Percentiles rank a stretch among this genome's conserved stretches.
Evolutionary conservation across 2,113 vertebrate genomes (phyloP).

Genomic region (Illadopsis cleaveri): DNA sequence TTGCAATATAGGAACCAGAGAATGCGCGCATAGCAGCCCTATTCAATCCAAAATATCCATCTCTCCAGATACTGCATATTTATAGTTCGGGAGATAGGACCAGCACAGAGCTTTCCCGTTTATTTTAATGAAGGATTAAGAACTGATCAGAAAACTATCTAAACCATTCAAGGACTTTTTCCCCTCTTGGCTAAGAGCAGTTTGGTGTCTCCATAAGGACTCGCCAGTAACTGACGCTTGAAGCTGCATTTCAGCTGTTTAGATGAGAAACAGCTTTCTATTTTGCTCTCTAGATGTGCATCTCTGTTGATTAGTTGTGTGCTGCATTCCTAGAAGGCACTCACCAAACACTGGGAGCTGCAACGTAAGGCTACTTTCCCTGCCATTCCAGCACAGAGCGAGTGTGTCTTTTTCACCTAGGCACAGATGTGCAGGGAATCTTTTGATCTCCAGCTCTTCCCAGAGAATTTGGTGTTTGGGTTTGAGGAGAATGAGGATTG

Average conservation of each 20-base stretch:
- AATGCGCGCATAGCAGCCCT: constrained; percentile 10
- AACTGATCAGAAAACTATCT: constrained; percentile 63
- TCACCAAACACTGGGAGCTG: background rate
- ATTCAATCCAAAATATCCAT: constrained; percentile 51
- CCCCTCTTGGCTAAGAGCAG: constrained; percentile 12
- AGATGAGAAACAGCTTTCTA: constrained; percentile 56
- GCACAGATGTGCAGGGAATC: constrained; percentile 7
- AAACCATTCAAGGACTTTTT: constrained; percentile 59
- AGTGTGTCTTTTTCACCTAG: constrained; percentile 29
- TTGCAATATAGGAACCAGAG: constrained; percentile 38
- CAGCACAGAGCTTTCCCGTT: constrained; percentile 22
- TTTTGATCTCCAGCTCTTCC: constrained; percentile 46
- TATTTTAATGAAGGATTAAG: constrained; percentile 66
- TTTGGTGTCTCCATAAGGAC: constrained; percentile 52
- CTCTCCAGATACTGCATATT: constrained; percentile 39
- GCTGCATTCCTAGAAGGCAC: constrained; percentile 53
- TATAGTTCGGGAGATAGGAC: constrained; percentile 38
- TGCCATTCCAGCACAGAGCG: background rate
- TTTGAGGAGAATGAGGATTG: background rate
- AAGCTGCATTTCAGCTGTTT: constrained; percentile 57
- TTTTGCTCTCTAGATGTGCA: background rate
- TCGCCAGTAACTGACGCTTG: constrained; percentile 26
- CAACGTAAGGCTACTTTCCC: background rate
- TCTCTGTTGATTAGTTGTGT: background rate
- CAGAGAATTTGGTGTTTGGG: background rate